Evolutionary conservation across 2,797 vertebrate genomes (phyloP), one percentile per base, ranked within the genome.

Genomic region (Hypotaenidia philippensis): DNA sequence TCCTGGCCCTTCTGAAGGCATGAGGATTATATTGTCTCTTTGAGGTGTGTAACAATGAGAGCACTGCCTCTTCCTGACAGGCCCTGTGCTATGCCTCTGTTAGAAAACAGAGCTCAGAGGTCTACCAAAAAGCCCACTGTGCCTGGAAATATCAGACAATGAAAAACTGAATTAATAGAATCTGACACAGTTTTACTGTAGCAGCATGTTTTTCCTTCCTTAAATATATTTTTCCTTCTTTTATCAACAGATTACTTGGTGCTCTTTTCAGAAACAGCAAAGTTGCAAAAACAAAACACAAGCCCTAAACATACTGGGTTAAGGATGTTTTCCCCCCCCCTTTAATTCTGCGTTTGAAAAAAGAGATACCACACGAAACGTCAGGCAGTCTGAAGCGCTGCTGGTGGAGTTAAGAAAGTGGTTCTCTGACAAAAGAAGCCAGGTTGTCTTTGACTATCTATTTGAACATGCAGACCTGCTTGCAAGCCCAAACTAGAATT

Each of bases 101-200:
- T 95, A 97, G 97, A 97, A 96, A 96, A 97, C 89, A 92, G 96
- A 96, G 92, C 96, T 96, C 96, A 96, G 96, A 97, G 96, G 95
- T 97, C 97, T 98, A 97, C 96, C 97, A 96, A 98, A 97, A 96
- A 97, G 94, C 96, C 96, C 96, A 97, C 97, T 97, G 96, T 97
- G 96, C 95, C 95, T 95, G 95, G 97, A 96, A 95, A 90, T 96
- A 91, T 82, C 93, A 96, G 96, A 97, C 97, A 97, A 97, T 97
- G 92, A 96, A 94, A 97, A 91, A 41, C 86, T 84, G 95, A 94
- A 96, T 97, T 97, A 97, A 97, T 97, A 97, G 97, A 97, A 90
- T 17, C 82, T 96, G 95, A 96, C 90, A 96, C 96, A 96, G 95
- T 97, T 97, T 97, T 97, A 96, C 83, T 84, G 77, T 68, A 94